Conservation (phyloP, 30 jellyfish, hydroid and myxozoan genomes). For the Turritopsis dohrnii region DNA sequence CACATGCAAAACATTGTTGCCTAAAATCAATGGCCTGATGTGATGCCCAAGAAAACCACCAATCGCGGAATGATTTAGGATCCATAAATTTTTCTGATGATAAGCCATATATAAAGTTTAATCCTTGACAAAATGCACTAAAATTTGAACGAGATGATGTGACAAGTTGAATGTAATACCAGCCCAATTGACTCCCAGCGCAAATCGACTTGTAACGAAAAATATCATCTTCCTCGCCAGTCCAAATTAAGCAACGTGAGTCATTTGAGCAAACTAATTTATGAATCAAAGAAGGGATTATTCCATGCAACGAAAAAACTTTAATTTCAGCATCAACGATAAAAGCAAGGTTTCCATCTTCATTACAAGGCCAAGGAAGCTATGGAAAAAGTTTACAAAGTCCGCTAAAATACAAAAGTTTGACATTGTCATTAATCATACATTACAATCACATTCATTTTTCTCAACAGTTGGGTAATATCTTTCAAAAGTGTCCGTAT, state of each 20-base stretch:
- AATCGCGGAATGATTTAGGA: constrained; percentile 10
- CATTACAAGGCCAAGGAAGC: neutral
- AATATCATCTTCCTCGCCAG: neutral
- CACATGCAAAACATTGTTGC: constrained; percentile 6
- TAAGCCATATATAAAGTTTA: neutral
- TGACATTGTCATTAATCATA: no score
- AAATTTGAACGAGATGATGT: neutral
- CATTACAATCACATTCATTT: neutral
- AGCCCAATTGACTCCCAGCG: constrained; percentile 3
- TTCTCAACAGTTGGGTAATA: neutral
- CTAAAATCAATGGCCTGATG: constrained; percentile 1
- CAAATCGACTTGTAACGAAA: constrained; percentile 2
- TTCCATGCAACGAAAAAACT: neutral
- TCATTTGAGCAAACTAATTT: neutral
- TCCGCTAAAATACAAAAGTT: neutral
- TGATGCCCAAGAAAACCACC: constrained; percentile 19
- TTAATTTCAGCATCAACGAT: neutral
- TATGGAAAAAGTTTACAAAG: neutral
- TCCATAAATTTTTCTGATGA: constrained; percentile 8
- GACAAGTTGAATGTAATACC: constrained; percentile 14
- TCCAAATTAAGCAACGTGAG: neutral
- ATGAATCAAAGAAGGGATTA: neutral
- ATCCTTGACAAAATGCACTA: neutral
- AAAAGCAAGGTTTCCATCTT: neutral
- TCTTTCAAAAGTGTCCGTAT: neutral